Percentiles rank a stretch among this genome's conserved stretches.
Conservation (phyloP, 2,113 vertebrate species). For the Hiodon tergisus region DNA sequence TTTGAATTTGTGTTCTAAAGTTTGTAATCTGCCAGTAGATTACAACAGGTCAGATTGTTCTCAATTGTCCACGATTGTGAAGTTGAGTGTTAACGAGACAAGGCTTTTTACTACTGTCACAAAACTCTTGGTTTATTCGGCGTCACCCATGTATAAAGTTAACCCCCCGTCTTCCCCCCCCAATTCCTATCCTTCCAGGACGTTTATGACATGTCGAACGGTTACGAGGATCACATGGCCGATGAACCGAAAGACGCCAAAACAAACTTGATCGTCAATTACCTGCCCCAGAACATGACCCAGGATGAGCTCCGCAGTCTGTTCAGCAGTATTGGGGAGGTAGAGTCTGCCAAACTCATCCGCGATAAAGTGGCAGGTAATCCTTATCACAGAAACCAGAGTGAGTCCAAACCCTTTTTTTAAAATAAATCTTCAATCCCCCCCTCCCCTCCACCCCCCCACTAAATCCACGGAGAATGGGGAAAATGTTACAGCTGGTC, state of each 20-base stretch:
- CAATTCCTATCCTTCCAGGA: conserved; percentile 52
- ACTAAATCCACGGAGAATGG: too few relatives aligned
- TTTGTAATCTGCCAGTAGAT: too few relatives aligned
- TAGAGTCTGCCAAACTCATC: conserved; percentile 94
- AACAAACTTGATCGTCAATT: conserved; percentile 96
- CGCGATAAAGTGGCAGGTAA: conserved; percentile 96
- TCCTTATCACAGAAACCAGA: conserved; percentile 21
- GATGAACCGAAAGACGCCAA: conserved; percentile 85
- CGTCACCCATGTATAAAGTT: not conserved
- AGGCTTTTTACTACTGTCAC: not conserved
- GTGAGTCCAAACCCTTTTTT: conserved; percentile 3
- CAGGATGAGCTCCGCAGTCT: conserved; percentile 91
- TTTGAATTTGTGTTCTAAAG: too few relatives aligned
- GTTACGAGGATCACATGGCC: conserved; percentile 88
- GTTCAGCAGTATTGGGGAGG: conserved; percentile 91
- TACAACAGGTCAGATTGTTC: too few relatives aligned
- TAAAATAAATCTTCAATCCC: not conserved
- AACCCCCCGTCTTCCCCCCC: too few relatives aligned
- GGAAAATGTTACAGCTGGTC: too few relatives aligned
- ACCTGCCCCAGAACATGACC: conserved; percentile 96
- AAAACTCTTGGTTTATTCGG: not conserved
- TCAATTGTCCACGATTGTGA: too few relatives aligned
- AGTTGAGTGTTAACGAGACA: too few relatives aligned
- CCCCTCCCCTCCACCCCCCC: too few relatives aligned
- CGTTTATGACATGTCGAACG: conserved; percentile 77